phyloP scores from a whole-genome alignment of 2,797 vertebrate species.

The Nannoperca obscura region DNA sequence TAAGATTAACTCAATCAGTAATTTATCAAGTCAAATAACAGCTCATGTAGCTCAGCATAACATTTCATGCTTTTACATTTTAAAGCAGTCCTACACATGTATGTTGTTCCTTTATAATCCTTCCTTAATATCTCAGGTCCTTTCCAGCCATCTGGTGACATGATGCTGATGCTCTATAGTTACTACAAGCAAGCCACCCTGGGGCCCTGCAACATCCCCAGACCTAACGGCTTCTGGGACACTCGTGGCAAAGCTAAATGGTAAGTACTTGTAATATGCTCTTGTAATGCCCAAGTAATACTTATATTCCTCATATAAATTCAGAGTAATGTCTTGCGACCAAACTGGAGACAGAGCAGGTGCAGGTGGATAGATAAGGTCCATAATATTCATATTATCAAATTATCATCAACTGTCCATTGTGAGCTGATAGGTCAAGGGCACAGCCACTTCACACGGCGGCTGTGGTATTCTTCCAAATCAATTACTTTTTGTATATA shows the following conservation, averaged over 20 bases:
- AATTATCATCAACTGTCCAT: background rate
- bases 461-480: background rate
- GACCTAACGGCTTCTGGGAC: conserved; percentile 93
- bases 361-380: background rate
- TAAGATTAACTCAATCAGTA: conserved; percentile 44
- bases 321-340: background rate
- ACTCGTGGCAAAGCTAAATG: conserved; percentile 93
- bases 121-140: conserved; percentile 84
- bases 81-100: background rate
- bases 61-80: background rate
- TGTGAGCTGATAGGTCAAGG: background rate
- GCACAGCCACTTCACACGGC: background rate
- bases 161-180: conserved; percentile 96
- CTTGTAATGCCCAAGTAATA: background rate
- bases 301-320: background rate
- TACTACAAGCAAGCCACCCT: conserved; percentile 94
- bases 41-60: background rate
- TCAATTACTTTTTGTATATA: background rate
- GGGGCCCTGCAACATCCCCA: conserved; percentile 90
- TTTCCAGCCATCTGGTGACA: conserved; percentile 95
- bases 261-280: conserved; percentile 73
- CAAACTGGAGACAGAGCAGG: background rate
- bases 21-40: background rate
- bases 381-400: background rate
- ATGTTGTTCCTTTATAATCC: background rate